Evolutionary conservation across 2,888 invertebrate species (phyloP), one percentile per base, ranked within the genome.

Genomic region (Calameuta filiformis): DNA sequence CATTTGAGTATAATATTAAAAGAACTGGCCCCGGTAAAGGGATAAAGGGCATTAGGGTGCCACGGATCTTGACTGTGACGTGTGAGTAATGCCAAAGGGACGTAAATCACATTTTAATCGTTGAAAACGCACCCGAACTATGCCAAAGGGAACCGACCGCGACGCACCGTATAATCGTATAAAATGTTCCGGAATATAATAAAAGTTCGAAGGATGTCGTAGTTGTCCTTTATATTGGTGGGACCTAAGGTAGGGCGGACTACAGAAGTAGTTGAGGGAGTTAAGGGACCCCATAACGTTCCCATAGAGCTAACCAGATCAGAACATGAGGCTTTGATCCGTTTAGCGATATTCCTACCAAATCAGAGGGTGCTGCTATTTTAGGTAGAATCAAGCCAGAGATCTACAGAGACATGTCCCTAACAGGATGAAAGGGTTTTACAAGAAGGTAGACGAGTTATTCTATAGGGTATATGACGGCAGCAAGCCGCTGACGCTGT

Each of bases 231-330:
- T 56, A 23, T 56, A 56, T 3, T 56, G 56, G 56, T 56, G 15
- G 56, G 56, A 23, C 23, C 56, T 15, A 23, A 23, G 56, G 23
- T 9, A 56, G 56, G 56, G 56, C 56, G 23, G 23, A 56, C 56
- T 56, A 23, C 23, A 56, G 56, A 56, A 56, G 56, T 56, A 56
- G 56, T 56, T 56, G 56, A 56, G 56, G 56, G 56, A 56, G 56
- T 23, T 56, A 56, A 56, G 56, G 56, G 76, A 84, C 81, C 83
- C 83, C 80, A 82, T 81, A 81, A 83, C 84, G 82, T 83, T 82
- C 83, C 83, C 82, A 84, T 82, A 83, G 80, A 79, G 85, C 86
- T 87, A 87, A 88, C 88, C 88, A 84, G 86, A 83, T 83, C 84
- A 85, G 83, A 85, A 83, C 85, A 56, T 0, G 82, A 87, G 87